phyloP scores from a whole-genome alignment of 2,888 invertebrate genomes.

The Thera obeliscata region DNA sequence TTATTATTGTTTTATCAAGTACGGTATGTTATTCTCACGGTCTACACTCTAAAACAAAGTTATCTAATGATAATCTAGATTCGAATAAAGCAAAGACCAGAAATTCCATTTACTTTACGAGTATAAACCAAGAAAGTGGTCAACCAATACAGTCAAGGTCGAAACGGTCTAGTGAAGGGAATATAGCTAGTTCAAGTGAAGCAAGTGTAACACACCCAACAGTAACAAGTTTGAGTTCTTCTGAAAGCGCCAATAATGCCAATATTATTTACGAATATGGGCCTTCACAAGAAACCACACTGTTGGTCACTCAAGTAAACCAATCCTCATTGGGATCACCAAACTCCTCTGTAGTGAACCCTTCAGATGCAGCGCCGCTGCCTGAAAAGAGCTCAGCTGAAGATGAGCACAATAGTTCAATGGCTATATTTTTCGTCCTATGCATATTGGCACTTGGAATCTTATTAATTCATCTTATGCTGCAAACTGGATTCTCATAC shows the following conservation, averaged over 20 bases:
- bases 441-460: constrained; percentile 98
- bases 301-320: constrained; percentile 66
- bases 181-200: constrained; percentile 64
- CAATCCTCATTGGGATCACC: constrained; percentile 60
- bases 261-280: constrained; percentile 66
- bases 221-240: constrained; percentile 49
- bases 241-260: constrained; percentile 60
- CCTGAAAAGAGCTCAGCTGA: constrained; percentile 96
- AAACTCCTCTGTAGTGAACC: constrained; percentile 80
- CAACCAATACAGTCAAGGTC: constrained; percentile 56
- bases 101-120: constrained; percentile 4
- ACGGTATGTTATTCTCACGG: constrained; percentile 24
- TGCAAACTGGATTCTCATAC: constrained; percentile 98
- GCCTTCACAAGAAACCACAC: constrained; percentile 63
- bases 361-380: constrained; percentile 90
- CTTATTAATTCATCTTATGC: constrained; percentile 95
- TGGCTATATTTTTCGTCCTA: constrained; percentile 99
- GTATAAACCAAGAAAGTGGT: constrained; percentile 22
- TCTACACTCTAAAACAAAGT: constrained; percentile 19
- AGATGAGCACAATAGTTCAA: constrained; percentile 97
- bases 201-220: constrained; percentile 49
- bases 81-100: background rate
- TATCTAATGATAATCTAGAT: constrained; percentile 13
- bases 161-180: constrained; percentile 59
- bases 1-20: constrained; percentile 24